Base-by-base conservation (phyloP, 1,140 invertebrate species). In the Solenopsis fugax region DNA sequence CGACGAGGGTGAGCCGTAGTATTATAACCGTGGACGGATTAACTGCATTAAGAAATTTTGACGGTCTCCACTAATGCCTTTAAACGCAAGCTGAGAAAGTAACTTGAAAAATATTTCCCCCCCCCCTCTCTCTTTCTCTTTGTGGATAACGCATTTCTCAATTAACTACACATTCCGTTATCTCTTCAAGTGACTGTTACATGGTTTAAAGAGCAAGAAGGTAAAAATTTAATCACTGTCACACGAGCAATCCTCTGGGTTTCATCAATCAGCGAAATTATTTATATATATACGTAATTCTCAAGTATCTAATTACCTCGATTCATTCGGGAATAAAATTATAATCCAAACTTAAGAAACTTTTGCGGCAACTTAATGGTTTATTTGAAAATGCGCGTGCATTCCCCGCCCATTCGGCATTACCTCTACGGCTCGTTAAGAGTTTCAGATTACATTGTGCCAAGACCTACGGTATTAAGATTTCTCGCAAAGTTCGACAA, bases 371-470 rank as follows among this genome's bases (percentile, higher is more conserved):
- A 67, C 41, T 84, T 58, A 58, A 73, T 48, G 41, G 67, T 37
- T 84, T 72, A 50, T 58, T 84, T 75, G 41, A 62, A 73, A 84
- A 84, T 62, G 24, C 41, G 4, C 69, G 69, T 50, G 41, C 69
- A 84, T 60, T 73, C 34, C 2, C 9, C 48, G 62, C 7, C 52
- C 41, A 13, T 24, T 48, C 4, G 13, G 21, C n/a, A 45, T 80
- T 73, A 73, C 37, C 48, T 54, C n/a, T 81, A 56, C 69, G 69
- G 13, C 41, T 84, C 69, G 69, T 84, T 75, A 84, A 75, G 80
- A 84, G 80, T 84, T 84, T 75, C 80, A 75, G 69, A 62, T 84
- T 84, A 84, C 54, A 84, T 60, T 75, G 69, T 75, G 80, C 54
- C 37, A 16, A 82, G 80, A 82, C 37, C 37, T 60, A 48, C 41